Conservation (phyloP, 2,113 vertebrate species). For the Empidonax traillii region DNA sequence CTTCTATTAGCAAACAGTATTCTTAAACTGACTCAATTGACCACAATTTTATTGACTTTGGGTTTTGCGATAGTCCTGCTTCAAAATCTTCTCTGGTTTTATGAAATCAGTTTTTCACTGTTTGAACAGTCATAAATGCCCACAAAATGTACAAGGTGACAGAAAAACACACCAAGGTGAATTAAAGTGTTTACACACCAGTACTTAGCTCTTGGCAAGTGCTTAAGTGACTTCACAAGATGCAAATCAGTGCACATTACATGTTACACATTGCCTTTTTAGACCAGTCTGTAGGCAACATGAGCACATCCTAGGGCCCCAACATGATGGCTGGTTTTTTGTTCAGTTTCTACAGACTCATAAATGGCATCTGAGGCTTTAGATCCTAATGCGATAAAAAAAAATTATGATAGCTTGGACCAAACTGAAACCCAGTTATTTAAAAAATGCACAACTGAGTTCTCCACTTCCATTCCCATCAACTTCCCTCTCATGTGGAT, state of each 20-base stretch:
- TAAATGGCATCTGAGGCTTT: conserved; percentile 28
- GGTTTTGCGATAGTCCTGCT: neutral
- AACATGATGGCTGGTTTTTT: neutral
- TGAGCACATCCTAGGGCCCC: neutral
- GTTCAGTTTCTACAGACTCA: neutral
- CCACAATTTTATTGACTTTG: neutral
- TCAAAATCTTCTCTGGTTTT: neutral
- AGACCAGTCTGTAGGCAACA: conserved; percentile 15
- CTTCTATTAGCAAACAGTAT: neutral
- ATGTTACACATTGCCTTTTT: conserved; percentile 39
- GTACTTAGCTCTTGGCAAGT: conserved; percentile 51
- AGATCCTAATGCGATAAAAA: conserved; percentile 35
- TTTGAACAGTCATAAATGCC: conserved; percentile 5
- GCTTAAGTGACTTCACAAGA: conserved; percentile 31
- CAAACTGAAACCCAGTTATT: conserved; percentile 5
- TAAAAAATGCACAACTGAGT: neutral
- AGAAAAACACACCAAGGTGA: conserved; percentile 5
- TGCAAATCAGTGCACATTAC: conserved; percentile 42
- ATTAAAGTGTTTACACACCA: conserved; percentile 12
- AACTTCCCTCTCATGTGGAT: neutral
- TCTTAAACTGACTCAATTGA: neutral
- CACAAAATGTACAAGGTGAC: neutral
- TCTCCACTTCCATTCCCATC: neutral
- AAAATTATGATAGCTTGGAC: neutral
- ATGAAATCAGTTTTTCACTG: neutral